Evolutionary conservation across 2,797 vertebrate species (phyloP).

Genomic region (Notolepis coatsorum): DNA sequence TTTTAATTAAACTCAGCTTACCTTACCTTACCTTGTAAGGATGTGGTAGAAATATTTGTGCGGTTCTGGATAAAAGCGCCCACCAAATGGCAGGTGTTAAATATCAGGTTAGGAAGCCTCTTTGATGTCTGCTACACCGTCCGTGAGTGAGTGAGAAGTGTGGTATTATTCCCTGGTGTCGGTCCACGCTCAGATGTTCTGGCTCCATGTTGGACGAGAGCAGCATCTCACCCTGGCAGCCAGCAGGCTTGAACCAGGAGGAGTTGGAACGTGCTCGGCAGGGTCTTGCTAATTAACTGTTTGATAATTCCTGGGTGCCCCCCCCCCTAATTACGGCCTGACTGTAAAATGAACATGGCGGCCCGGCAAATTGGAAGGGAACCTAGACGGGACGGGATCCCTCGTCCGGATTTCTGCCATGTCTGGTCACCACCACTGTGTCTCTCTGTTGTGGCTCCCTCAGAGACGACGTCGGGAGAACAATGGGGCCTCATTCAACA

Average conservation of each 20-base stretch:
- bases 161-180: slow-evolving; percentile 8
- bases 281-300: slow-evolving; percentile 78
- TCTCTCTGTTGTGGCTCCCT: slow-evolving; percentile 33
- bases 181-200: slow-evolving; percentile 36
- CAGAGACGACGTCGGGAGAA: slow-evolving; percentile 10
- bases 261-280: slow-evolving; percentile 72
- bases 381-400: slow-evolving; percentile 52
- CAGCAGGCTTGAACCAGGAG: slow-evolving; percentile 71
- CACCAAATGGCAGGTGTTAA: too few species aligned
- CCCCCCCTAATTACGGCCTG: slow-evolving; percentile 77
- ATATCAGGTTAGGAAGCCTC: not conserved
- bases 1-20: too few species aligned
- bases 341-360: slow-evolving; percentile 75
- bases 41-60: too few species aligned
- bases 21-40: not conserved
- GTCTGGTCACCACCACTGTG: slow-evolving; percentile 52
- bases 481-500: slow-evolving; percentile 34
- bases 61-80: too few species aligned
- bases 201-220: slow-evolving; percentile 54
- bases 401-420: slow-evolving; percentile 57
- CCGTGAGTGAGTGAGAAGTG: not conserved
- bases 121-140: not conserved
- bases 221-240: slow-evolving; percentile 53
- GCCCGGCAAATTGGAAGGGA: slow-evolving; percentile 68
- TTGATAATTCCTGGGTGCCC: slow-evolving; percentile 82